A percentile compares a stretch with the other conserved stretches of the same genome.
Evolutionary conservation across 2,113 vertebrate genomes (phyloP).

Genomic region (Nothocercus julius): DNA sequence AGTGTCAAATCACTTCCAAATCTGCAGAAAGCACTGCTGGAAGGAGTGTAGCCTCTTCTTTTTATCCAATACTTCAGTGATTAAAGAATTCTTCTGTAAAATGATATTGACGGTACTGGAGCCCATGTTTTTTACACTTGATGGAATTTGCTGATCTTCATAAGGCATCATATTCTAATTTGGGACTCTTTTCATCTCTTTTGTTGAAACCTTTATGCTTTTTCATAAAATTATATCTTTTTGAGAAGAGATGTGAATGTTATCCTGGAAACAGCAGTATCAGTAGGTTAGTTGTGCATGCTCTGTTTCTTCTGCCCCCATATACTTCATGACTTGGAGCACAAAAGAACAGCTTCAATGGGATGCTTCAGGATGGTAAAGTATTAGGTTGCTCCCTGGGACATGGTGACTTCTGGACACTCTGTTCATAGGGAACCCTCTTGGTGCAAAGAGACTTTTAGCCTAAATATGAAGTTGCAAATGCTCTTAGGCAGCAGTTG

Average conservation of each 20-base stretch:
- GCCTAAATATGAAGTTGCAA: background rate
- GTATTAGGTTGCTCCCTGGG: background rate
- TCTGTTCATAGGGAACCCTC: fast-evolving
- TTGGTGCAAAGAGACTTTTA: fast-evolving
- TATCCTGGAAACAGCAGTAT: fast-evolving
- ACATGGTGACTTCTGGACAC: background rate
- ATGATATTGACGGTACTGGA: background rate
- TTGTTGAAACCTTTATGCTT: background rate
- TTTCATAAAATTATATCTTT: background rate
- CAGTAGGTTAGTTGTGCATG: background rate
- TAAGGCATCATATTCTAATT: background rate
- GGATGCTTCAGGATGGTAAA: background rate
- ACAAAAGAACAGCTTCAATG: background rate
- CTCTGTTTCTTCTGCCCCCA: background rate
- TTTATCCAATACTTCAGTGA: background rate
- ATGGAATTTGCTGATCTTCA: background rate
- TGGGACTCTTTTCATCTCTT: background rate
- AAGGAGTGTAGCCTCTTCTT: background rate
- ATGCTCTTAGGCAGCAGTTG: background rate
- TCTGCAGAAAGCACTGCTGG: background rate
- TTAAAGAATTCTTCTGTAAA: background rate
- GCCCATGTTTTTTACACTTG: background rate
- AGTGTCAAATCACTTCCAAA: background rate
- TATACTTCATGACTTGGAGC: background rate
- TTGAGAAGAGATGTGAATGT: background rate